These are phyloP conservation scores for Graptemys geographica DNA, from an alignment of 2,797 vertebrate genomes.

Conservation along the genomic window DNA sequence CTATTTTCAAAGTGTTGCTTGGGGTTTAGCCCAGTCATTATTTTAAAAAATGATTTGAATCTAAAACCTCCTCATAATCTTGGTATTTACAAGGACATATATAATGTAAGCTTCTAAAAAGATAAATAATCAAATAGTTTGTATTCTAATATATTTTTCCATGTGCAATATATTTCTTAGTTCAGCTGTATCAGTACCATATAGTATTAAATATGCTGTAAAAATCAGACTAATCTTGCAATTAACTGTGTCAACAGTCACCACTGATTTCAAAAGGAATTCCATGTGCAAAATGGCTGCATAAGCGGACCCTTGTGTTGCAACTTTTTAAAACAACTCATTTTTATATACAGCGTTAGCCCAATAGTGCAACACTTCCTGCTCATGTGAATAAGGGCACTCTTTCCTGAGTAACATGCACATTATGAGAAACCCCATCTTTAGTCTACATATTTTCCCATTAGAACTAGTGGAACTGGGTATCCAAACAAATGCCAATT, in stretches of 20 bases:
- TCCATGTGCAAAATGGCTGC: background rate
- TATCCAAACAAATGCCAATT: background rate
- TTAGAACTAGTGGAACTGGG: background rate
- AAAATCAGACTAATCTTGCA: background rate
- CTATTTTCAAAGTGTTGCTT: background rate
- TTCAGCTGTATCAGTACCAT: background rate
- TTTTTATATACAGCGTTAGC: background rate
- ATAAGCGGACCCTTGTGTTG: background rate
- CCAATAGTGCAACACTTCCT: background rate
- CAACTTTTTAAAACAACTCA: background rate
- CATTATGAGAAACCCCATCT: background rate
- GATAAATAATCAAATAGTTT: background rate
- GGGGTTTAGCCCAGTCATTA: background rate
- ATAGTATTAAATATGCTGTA: background rate
- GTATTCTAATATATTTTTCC: background rate
- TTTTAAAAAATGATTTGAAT: background rate
- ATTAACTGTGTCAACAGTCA: background rate
- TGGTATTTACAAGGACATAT: background rate
- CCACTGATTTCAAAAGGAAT: background rate
- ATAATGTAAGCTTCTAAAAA: background rate
- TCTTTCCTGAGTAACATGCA: background rate
- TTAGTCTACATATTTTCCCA: background rate
- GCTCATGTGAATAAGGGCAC: background rate
- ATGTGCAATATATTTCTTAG: background rate
- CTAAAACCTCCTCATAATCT: background rate